These are phyloP conservation scores for Monopterus albus DNA, from an alignment of 2,113 vertebrate genomes.

Conservation along the genomic window DNA sequence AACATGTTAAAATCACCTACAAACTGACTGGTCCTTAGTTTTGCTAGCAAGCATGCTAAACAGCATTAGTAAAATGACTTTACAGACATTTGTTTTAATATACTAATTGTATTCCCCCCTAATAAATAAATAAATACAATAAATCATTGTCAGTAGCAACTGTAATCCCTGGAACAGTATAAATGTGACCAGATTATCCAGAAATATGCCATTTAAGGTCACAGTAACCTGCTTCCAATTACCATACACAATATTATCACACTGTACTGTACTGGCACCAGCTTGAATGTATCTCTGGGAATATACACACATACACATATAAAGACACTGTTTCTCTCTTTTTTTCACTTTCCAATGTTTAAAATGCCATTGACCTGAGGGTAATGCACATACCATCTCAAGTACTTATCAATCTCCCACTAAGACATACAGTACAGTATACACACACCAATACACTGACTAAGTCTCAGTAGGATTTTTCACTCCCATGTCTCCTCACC, in stretches of 20 bases:
- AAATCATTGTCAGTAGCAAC: neutral
- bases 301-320: slow-evolving; percentile 21
- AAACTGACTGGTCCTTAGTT: too few relatives aligned
- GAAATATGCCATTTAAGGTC: slow-evolving; percentile 11
- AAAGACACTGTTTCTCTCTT: neutral
- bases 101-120: too few relatives aligned
- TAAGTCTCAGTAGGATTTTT: slow-evolving; percentile 37
- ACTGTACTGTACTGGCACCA: slow-evolving; percentile 31
- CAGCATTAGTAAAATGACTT: too few relatives aligned
- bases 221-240: slow-evolving; percentile 30
- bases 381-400: slow-evolving; percentile 65
- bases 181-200: neutral
- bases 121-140: too few relatives aligned
- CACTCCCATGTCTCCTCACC: slow-evolving; percentile 29
- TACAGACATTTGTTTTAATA: too few relatives aligned
- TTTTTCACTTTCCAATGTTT: slow-evolving; percentile 63
- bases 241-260: slow-evolving; percentile 42
- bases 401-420: slow-evolving; percentile 59
- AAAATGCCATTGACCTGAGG: slow-evolving; percentile 82
- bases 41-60: too few relatives aligned
- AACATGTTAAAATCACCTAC: too few relatives aligned
- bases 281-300: slow-evolving; percentile 42
- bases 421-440: slow-evolving; percentile 57
- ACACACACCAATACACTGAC: slow-evolving; percentile 51
- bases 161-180: neutral